These are phyloP conservation scores for Acleris cristana DNA, from an alignment of 2,888 invertebrate genomes.

Conservation along the genomic window DNA sequence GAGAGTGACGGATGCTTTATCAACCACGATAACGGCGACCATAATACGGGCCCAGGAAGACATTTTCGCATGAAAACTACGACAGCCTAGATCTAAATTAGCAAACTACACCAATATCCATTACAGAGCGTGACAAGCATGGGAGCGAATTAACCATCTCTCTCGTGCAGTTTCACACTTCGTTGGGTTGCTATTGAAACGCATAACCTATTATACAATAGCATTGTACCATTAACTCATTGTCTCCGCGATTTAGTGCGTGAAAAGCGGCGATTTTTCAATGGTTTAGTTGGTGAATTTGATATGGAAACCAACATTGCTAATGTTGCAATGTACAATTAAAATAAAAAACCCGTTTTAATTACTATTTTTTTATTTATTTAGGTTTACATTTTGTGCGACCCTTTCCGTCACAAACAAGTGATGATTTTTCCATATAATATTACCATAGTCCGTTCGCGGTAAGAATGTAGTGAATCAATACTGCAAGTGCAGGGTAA, in stretches of 20 bases:
- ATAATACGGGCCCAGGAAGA: no score
- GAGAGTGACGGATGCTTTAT: no score
- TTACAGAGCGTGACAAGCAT: slow-evolving; percentile 21
- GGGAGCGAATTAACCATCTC: slow-evolving; percentile 36
- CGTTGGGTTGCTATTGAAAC: slow-evolving; percentile 37
- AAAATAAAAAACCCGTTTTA: no score
- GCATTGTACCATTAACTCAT: slow-evolving; percentile 27
- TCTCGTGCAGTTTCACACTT: slow-evolving; percentile 39
- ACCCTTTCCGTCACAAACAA: no score
- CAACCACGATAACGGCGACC: no score
- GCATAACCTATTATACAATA: slow-evolving; percentile 32
- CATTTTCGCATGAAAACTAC: no score
- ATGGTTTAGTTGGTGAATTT: slow-evolving; percentile 30
- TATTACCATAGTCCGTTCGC: no score
- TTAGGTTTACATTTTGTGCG: no score
- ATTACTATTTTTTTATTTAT: no score
- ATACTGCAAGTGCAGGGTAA: no score
- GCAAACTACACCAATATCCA: neutral
- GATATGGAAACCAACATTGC: slow-evolving; percentile 34
- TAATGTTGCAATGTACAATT: slow-evolving; percentile 15
- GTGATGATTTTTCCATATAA: no score
- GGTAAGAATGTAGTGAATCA: no score
- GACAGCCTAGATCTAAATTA: neutral
- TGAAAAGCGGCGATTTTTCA: slow-evolving; percentile 36
- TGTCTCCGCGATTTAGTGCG: slow-evolving; percentile 34